These are phyloP conservation scores for Mellivora capensis DNA, from an alignment of 2,113 vertebrate species.

Conservation along the genomic window DNA sequence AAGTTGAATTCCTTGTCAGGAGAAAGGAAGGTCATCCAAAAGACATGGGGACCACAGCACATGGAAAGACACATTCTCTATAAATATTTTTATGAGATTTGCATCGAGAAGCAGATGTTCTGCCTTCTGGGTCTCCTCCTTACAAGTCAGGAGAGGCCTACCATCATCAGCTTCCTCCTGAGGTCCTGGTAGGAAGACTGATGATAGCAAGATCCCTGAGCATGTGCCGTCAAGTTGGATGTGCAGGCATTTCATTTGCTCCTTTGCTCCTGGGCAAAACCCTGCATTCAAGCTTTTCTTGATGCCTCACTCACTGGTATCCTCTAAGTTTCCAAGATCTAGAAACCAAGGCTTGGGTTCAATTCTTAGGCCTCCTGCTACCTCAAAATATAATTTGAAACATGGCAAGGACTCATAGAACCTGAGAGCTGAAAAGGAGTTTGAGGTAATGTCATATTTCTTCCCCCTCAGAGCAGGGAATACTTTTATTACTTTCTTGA, in stretches of 20 bases:
- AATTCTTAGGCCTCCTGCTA: not conserved
- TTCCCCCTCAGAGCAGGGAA: not conserved
- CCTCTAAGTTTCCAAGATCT: not conserved
- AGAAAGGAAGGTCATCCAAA: not conserved
- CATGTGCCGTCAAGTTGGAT: not conserved
- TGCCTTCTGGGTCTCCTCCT: not conserved
- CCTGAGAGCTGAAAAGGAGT: not conserved
- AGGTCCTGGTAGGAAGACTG: not conserved
- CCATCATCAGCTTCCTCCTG: not conserved
- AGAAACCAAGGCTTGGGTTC: not conserved
- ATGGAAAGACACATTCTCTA: not conserved
- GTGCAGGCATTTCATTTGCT: not conserved
- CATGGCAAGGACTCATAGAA: not conserved
- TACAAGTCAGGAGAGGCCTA: not conserved
- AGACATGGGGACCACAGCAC: not conserved
- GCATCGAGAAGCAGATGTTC: not conserved
- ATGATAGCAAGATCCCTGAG: not conserved
- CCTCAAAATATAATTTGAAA: not conserved
- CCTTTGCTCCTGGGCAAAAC: not conserved
- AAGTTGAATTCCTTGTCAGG: conserved; percentile 10
- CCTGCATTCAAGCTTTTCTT: not conserved
- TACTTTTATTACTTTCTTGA: not conserved
- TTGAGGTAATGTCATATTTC: not conserved
- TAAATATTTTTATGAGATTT: not conserved
- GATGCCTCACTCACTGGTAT: not conserved